Base-by-base conservation (phyloP, 2,888 invertebrate genomes). In the Eulithis testata region DNA sequence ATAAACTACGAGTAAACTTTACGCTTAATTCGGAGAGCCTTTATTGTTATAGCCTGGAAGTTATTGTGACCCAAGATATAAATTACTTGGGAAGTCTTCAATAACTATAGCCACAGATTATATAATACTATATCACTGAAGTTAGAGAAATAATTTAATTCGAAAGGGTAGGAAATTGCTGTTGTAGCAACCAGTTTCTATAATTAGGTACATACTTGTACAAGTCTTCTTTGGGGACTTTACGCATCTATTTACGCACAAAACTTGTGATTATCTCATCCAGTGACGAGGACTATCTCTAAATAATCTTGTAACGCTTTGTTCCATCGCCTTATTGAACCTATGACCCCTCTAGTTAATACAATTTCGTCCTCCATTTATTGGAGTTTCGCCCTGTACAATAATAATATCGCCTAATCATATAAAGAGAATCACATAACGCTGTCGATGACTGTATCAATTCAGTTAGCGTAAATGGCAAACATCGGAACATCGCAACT, bases 381-480 rank as follows among this genome's bases (percentile, higher is more conserved):
- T 66, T 60, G 63, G 60, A 66, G 56, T 63, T 53, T 60, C 60
- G 44, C 53, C 63, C 66, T 55, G 52, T 60, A 63, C 66, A 66
- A 66, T 66, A 66, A 66, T 60, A 66, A 66, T 63, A 66, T 60
- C 60, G 52, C 60, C 60, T 63, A 73, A 73, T 73, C 64, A 73
- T 63, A 73, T 68, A 58, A 63, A 65, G 60, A 68, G 61, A 70
- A 70, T 73, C 69, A 73, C 65, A 71, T 69, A 72, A 67, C 69
- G 66, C 66, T 63, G 69, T 66, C 68, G 65, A 73, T 71, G 69
- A 68, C 71, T 71, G 72, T 73, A 73, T 76, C 72, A 78, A 79
- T 78, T 79, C 75, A 74, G 76, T 75, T 73, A 71, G 74, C 73
- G 68, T 76, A 72, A 76, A 73, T 77, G 75, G 71, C 73, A 78